phyloP scores from a whole-genome alignment of 2,113 vertebrate species.

The Melanocharis versteri region DNA sequence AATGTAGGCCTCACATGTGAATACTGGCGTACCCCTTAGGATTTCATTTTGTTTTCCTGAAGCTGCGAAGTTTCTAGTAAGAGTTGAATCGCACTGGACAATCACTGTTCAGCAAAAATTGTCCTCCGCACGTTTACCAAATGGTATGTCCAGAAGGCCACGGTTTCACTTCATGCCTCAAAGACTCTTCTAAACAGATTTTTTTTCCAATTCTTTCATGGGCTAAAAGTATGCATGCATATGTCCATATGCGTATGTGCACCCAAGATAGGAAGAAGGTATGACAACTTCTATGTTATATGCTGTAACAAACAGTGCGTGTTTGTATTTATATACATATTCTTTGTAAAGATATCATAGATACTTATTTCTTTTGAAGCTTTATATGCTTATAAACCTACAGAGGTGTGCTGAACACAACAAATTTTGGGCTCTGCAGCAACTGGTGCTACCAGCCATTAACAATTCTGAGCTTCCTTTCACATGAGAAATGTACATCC shows the following conservation, averaged over 20 bases:
- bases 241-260: fast-evolving
- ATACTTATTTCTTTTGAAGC: neutral
- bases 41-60: slow-evolving; percentile 12
- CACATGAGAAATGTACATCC: neutral
- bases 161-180: fast-evolving
- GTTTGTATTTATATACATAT: neutral
- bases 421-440: neutral
- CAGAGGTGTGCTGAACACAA: neutral
- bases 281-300: neutral
- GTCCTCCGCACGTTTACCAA: fast-evolving
- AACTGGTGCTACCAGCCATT: neutral
- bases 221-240: fast-evolving
- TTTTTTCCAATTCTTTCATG: neutral
- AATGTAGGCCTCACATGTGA: neutral
- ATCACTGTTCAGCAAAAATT: fast-evolving
- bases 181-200: neutral
- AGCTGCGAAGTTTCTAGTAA: slow-evolving; percentile 42
- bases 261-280: neutral
- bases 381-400: neutral
- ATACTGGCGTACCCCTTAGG: neutral
- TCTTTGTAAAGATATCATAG: neutral
- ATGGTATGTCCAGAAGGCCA: fast-evolving
- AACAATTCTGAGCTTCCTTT: neutral
- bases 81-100: neutral
- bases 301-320: neutral